Base-by-base conservation (phyloP, 1,140 invertebrate species). In the Cepaea nemoralis region DNA sequence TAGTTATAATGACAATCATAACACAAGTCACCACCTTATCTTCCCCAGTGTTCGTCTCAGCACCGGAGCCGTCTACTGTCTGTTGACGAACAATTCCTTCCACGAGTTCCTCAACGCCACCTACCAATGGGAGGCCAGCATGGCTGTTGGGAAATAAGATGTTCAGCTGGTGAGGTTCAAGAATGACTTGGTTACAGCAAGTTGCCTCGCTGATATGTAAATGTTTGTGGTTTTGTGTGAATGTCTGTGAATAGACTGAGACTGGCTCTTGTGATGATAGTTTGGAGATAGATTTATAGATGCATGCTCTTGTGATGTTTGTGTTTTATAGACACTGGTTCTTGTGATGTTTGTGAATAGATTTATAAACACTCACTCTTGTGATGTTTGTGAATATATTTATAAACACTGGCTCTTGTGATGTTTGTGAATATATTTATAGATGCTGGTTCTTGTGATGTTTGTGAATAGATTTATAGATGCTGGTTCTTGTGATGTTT, bases 31-130 rank as follows among this genome's bases (percentile, higher is more conserved):
- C n/a, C n/a, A n/a, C n/a, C n/a, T n/a, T n/a, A n/a, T n/a, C 19
- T 39, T 71, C 69, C 37, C n/a, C 69, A 71, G 69, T 39, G 24
- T 71, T 40, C 69, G 69, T 6, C 22, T 71, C 1, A 71, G 37
- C 14, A 39, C 69, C 2, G 69, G 69, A 10, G 69, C 69, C 22
- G 33, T 71, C 0, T 42, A 40, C n/a, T 71, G 69, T 71, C 69
- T 71, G 37, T 24, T 19, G n/a, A 71, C 69, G 0, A 19, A 27
- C n/a, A 40, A 12, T n/a, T 71, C 69, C 22, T 71, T 71, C 69
- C n/a, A 19, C 27, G 40, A 71, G 6, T 71, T 71, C 31, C 69
- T 71, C 37, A 71, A 71, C 27, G 35, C 69, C 40, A 71, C 69
- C 37, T 71, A 71, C 69, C 59, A 63, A 27, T 63, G 59, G 59